Conservation (phyloP, 2,888 invertebrate genomes). For the Zygothrica quintamaculata region DNA sequence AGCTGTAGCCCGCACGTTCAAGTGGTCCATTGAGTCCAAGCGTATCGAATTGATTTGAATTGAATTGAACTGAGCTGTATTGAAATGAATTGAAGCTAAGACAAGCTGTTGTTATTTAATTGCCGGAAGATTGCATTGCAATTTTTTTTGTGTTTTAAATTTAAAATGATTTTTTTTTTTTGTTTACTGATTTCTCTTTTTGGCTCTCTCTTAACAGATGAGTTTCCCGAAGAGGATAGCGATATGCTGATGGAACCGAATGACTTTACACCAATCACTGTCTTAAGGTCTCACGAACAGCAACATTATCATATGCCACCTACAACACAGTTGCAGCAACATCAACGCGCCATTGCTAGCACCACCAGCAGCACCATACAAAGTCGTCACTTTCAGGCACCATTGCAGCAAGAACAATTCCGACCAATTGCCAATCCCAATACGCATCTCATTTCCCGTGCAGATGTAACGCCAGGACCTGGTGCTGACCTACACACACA, state of each 20-base stretch:
- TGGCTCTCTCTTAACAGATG: conserved; percentile 61
- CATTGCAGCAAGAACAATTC: conserved; percentile 67
- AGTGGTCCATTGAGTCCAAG: conserved; percentile 32
- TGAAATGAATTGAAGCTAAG: not conserved
- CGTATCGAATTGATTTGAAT: too few relatives aligned
- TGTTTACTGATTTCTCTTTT: not conserved
- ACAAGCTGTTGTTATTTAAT: not conserved
- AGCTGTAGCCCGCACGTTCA: conserved; percentile 32
- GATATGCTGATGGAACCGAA: conserved; percentile 85
- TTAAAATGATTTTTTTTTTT: not conserved
- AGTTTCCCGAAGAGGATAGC: conserved; percentile 83
- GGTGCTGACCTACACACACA: conserved; percentile 84
- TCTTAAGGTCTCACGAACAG: conserved; percentile 82
- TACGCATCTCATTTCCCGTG: conserved; percentile 56
- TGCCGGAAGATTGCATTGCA: not conserved
- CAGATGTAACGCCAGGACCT: conserved; percentile 50
- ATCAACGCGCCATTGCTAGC: conserved; percentile 19
- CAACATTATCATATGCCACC: conserved; percentile 81
- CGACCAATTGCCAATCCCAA: conserved; percentile 67
- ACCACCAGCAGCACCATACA: conserved; percentile 18
- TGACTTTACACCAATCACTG: conserved; percentile 81
- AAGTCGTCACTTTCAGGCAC: conserved; percentile 52
- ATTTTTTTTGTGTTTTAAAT: not conserved
- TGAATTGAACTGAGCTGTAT: conserved; percentile 13
- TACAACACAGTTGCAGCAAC: conserved; percentile 59